phyloP scores from a whole-genome alignment of 2,888 invertebrate species.

The Drosophila rubida region DNA sequence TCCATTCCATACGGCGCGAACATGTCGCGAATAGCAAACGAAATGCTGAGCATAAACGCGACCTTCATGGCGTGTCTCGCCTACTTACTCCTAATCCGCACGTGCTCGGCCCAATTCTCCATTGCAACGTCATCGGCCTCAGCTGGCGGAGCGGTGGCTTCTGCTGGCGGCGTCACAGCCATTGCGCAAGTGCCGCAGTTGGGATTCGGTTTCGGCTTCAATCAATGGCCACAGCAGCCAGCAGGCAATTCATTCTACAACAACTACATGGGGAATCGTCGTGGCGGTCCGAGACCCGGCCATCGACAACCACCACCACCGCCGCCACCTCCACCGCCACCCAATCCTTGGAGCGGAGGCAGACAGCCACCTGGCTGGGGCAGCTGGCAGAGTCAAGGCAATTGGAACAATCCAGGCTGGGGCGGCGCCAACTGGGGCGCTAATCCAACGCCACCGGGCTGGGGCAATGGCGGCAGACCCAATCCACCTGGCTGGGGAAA shows the following conservation, averaged over 20 bases:
- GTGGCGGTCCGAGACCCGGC: slow-evolving; percentile 4
- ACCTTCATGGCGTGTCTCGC: slow-evolving; percentile 30
- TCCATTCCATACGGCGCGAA: slow-evolving; percentile 18
- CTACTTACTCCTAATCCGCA: slow-evolving; percentile 13
- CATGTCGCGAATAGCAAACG: slow-evolving; percentile 43
- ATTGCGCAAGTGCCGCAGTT: slow-evolving; percentile 47
- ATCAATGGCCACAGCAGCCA: slow-evolving; percentile 13
- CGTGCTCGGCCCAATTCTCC: slow-evolving; percentile 48
- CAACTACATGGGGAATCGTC: slow-evolving; percentile 3
- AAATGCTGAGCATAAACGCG: slow-evolving; percentile 6
- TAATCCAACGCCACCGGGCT: slow-evolving; percentile 6
- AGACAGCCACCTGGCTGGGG: slow-evolving; percentile 31
- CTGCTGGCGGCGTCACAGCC: slow-evolving; percentile 50
- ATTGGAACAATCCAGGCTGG: slow-evolving; percentile 19
- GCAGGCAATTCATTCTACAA: neutral
- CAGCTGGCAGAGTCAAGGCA: slow-evolving; percentile 18
- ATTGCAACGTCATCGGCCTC: slow-evolving; percentile 46
- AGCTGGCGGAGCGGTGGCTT: slow-evolving; percentile 55
- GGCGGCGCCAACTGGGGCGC: slow-evolving; percentile 19
- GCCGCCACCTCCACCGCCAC: neutral
- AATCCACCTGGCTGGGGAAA: slow-evolving; percentile 18
- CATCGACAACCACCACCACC: neutral
- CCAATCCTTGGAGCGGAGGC: slow-evolving; percentile 10
- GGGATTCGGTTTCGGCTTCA: slow-evolving; percentile 30
- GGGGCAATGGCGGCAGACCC: slow-evolving; percentile 11